Conservation (phyloP, 1,140 invertebrate genomes). For the Palaemon carinicauda region DNA sequence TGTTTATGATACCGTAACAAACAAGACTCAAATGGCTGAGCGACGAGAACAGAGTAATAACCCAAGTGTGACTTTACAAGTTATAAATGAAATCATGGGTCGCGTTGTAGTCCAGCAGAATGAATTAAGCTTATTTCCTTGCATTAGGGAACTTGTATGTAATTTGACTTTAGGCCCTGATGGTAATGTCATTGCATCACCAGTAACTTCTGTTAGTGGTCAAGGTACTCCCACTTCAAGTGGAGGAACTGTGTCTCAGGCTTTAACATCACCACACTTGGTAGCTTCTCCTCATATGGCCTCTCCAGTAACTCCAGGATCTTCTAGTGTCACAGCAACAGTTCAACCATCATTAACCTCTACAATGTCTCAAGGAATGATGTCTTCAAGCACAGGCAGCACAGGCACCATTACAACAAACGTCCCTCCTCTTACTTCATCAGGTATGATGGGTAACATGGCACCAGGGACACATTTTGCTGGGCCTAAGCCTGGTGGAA, state of each 20-base stretch:
- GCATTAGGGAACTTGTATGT: slow-evolving; percentile 49
- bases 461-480: slow-evolving; percentile 21
- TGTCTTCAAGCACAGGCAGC: slow-evolving; percentile 7
- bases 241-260: slow-evolving; percentile 21
- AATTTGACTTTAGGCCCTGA: slow-evolving; percentile 48
- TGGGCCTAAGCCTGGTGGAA: slow-evolving; percentile 28
- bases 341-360: not conserved
- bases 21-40: slow-evolving; percentile 86
- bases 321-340: slow-evolving; percentile 13
- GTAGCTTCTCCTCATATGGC: slow-evolving; percentile 43
- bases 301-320: slow-evolving; percentile 47
- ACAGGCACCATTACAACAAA: slow-evolving; percentile 5
- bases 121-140: slow-evolving; percentile 51
- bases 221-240: slow-evolving; percentile 33
- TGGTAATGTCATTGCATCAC: slow-evolving; percentile 33
- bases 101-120: slow-evolving; percentile 30
- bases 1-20: slow-evolving; percentile 85
- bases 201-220: slow-evolving; percentile 11
- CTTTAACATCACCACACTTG: slow-evolving; percentile 46
- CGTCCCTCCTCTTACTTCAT: not conserved
- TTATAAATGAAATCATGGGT: slow-evolving; percentile 57
- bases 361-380: slow-evolving; percentile 20
- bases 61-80: slow-evolving; percentile 39
- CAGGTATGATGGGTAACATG: not conserved
- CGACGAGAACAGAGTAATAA: slow-evolving; percentile 71